Conservation (phyloP, 2,113 vertebrate genomes). For the Grammomys surdaster region DNA sequence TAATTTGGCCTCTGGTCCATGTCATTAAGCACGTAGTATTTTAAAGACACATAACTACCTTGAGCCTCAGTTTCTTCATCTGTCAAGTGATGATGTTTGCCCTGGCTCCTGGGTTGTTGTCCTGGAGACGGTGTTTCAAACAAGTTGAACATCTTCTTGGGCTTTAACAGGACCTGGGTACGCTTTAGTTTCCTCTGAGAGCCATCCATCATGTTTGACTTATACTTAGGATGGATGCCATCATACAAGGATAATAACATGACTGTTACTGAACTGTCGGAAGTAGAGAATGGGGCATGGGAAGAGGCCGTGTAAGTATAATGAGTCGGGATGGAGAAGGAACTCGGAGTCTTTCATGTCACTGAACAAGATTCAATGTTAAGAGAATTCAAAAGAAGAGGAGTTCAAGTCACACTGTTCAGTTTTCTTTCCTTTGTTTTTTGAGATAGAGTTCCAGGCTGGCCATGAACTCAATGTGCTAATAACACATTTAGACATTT, state of each 20-base stretch:
- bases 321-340: neutral
- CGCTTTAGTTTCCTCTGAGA: neutral
- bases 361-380: neutral
- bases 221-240: neutral
- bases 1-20: neutral
- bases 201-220: neutral
- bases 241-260: neutral
- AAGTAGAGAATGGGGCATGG: neutral
- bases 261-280: neutral
- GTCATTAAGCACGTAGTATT: neutral
- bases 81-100: neutral
- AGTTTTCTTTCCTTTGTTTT: neutral
- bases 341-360: neutral
- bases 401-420: neutral
- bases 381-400: neutral
- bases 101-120: neutral
- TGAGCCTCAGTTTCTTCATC: neutral
- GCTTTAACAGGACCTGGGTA: neutral
- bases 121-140: neutral
- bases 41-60: neutral
- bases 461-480: neutral
- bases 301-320: neutral
- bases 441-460: neutral
- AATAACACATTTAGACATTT: neutral
- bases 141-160: neutral